Percentiles rank a stretch among this genome's conserved stretches.
Evolutionary conservation across 2,113 vertebrate species (phyloP).

Genomic region (Campylorhamphus procurvoides): DNA sequence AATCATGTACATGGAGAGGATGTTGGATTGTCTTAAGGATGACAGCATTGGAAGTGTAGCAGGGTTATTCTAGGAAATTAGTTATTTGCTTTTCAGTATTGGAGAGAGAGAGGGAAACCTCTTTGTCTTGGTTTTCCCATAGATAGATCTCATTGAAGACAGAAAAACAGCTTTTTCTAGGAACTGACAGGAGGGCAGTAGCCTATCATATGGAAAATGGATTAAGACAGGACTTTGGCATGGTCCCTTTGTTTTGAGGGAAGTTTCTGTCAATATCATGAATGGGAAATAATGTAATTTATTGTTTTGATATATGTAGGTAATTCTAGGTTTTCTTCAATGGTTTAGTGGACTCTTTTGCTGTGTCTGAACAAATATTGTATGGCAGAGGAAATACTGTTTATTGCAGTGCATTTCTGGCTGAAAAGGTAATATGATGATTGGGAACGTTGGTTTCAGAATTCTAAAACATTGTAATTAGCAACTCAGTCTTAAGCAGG

Average conservation of each 20-base stretch:
- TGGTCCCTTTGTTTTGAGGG: neutral
- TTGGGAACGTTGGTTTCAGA: neutral
- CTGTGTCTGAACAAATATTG: neutral
- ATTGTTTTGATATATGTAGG: neutral
- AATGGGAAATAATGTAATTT: neutral
- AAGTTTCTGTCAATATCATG: neutral
- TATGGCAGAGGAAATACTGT: neutral
- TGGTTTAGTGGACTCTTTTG: neutral
- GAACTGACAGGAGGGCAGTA: neutral
- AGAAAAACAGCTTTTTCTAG: neutral
- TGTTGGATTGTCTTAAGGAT: neutral
- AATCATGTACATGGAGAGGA: neutral
- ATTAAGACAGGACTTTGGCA: neutral
- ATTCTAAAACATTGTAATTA: neutral
- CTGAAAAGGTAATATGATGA: neutral
- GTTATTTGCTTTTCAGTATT: neutral
- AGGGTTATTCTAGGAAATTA: neutral
- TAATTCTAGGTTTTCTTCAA: neutral
- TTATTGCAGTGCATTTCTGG: neutral
- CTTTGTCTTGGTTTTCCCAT: neutral
- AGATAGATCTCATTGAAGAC: neutral
- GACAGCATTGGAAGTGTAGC: neutral
- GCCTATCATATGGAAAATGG: neutral
- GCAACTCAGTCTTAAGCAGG: neutral
- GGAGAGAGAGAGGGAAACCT: neutral